Conservation (phyloP, 2,797 vertebrate genomes). For the Malacoctenus gilli region DNA sequence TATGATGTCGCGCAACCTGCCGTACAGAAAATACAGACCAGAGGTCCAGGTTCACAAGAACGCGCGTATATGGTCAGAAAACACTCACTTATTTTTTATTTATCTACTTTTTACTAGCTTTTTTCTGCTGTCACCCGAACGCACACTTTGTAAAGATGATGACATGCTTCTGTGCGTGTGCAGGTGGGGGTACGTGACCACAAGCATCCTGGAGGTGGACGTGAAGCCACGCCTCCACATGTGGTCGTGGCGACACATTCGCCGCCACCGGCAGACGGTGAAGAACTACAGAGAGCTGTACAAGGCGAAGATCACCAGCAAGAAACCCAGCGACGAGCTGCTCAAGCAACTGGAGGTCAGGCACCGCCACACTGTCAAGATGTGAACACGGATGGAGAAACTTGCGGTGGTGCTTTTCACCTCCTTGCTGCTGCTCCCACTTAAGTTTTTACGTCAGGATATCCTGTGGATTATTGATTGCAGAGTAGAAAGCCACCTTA, state of each 20-base stretch:
- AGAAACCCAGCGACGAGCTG: constrained; percentile 86
- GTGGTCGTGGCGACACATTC: constrained; percentile 96
- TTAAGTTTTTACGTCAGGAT: too few species aligned
- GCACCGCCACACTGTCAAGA: too few species aligned
- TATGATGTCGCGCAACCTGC: constrained; percentile 95
- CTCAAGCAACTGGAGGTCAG: constrained; percentile 86
- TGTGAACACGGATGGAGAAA: too few species aligned
- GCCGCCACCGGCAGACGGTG: constrained; percentile 82
- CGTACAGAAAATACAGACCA: constrained; percentile 94
- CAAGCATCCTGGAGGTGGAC: constrained; percentile 89
- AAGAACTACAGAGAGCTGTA: constrained; percentile 91
- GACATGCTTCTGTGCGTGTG: background rate
- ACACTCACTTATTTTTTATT: background rate
- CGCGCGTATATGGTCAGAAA: constrained; percentile 85
- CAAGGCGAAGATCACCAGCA: constrained; percentile 91
- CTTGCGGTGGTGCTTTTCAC: too few species aligned
- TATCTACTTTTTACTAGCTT: too few species aligned
- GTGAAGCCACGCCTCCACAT: constrained; percentile 89
- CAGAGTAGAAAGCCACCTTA: too few species aligned
- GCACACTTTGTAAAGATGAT: constrained; percentile 1
- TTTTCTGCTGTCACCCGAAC: background rate
- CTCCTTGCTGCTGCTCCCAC: too few species aligned
- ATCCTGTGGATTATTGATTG: too few species aligned
- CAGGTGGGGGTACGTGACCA: constrained; percentile 93
- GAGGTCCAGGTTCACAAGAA: constrained; percentile 83